phyloP scores from a whole-genome alignment of 2,113 vertebrate genomes.

The Oryzias woworae region DNA sequence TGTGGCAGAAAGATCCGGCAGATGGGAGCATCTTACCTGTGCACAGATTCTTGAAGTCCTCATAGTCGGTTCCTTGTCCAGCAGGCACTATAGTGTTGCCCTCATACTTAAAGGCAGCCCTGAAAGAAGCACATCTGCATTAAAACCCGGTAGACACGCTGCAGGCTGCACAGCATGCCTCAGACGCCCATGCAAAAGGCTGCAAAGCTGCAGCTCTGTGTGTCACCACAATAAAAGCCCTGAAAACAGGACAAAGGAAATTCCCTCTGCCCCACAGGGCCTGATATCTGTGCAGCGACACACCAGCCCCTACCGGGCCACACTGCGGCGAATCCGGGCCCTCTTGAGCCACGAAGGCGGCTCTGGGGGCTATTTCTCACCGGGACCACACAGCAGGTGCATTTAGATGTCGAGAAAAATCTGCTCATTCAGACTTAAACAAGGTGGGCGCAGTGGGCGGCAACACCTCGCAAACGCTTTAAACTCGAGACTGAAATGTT shows the following conservation, averaged over 20 bases:
- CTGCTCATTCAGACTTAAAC: too few relatives aligned
- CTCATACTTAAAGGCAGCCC: constrained; percentile 94
- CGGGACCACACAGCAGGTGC: too few relatives aligned
- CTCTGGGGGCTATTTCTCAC: too few relatives aligned
- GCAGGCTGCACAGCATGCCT: constrained; percentile 4
- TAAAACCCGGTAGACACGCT: background rate
- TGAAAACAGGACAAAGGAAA: constrained; percentile 71
- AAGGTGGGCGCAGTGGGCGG: too few relatives aligned
- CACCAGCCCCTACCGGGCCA: too few relatives aligned
- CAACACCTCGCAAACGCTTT: too few relatives aligned
- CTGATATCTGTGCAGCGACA: constrained; percentile 6
- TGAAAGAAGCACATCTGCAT: constrained; percentile 53
- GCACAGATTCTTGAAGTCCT: constrained; percentile 88
- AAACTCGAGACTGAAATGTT: too few relatives aligned
- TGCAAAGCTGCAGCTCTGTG: constrained; percentile 32
- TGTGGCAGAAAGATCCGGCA: background rate
- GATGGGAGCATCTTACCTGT: constrained; percentile 81
- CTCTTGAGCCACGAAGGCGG: too few relatives aligned
- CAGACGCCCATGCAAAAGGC: constrained; percentile 26
- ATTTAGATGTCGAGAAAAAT: too few relatives aligned
- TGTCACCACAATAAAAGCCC: constrained; percentile 29
- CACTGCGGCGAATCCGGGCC: too few relatives aligned
- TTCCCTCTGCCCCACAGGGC: constrained; percentile 62
- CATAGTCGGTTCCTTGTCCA: constrained; percentile 89
- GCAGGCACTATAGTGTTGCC: constrained; percentile 87